A percentile compares a stretch with the other conserved stretches of the same genome.
phyloP scores from a whole-genome alignment of 1,140 invertebrate genomes.

The Camponotus vicinus region DNA sequence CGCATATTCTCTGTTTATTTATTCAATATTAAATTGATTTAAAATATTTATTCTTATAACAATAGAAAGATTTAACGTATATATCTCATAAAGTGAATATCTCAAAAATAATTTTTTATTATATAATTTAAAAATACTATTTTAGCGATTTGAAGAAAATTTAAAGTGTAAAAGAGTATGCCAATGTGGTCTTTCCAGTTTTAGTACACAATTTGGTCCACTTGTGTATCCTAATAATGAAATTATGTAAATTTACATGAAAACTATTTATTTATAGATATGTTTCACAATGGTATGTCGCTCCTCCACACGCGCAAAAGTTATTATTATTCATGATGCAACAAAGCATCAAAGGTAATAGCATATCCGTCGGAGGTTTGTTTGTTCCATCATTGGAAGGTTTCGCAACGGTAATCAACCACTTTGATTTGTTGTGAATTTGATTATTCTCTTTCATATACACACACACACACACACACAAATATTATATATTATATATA shows the following conservation, averaged over 20 bases:
- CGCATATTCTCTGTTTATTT: neutral
- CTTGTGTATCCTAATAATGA: neutral
- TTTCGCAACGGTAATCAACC: constrained; percentile 46
- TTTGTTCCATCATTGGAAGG: constrained; percentile 50
- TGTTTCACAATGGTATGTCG: constrained; percentile 33
- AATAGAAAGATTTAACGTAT: neutral
- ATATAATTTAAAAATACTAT: neutral
- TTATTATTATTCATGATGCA: constrained; percentile 48
- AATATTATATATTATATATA: too few relatives aligned
- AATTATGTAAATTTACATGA: neutral
- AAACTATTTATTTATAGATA: constrained; percentile 19
- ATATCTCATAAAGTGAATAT: neutral
- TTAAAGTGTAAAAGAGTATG: neutral
- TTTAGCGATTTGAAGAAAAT: constrained; percentile 15
- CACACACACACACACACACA: neutral
- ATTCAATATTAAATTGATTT: neutral
- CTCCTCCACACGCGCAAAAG: constrained; percentile 36
- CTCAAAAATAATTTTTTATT: neutral
- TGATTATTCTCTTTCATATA: neutral
- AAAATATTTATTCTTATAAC: neutral
- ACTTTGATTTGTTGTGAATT: neutral
- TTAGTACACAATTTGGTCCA: neutral
- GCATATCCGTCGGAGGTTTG: neutral
- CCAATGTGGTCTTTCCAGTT: neutral
- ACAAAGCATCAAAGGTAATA: constrained; percentile 17